Percentiles rank a stretch among this genome's conserved stretches.
Evolutionary conservation across 1,140 invertebrate genomes (phyloP).

Genomic region (Drosophila arawakana): DNA sequence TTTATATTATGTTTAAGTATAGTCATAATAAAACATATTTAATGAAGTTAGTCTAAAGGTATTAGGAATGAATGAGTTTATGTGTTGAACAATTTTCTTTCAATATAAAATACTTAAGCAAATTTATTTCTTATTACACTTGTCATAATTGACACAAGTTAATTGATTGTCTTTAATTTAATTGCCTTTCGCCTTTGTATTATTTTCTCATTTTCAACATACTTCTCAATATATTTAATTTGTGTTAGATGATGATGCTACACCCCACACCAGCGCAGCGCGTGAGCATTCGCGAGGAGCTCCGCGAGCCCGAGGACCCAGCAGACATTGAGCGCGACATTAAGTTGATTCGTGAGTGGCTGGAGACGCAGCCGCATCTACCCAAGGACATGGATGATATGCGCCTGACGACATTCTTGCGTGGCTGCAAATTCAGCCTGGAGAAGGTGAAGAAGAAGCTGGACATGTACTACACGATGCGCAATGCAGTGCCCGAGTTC

Average conservation of each 20-base stretch:
- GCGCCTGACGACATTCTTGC: conserved; percentile 90
- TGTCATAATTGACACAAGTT: background rate
- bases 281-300: conserved; percentile 89
- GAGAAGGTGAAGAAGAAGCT: conserved; percentile 93
- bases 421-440: conserved; percentile 93
- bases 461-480: conserved; percentile 92
- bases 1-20: no score
- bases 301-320: conserved; percentile 89
- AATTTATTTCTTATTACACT: background rate
- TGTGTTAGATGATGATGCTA: conserved; percentile 88
- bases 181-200: no score
- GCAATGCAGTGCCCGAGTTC: conserved; percentile 92
- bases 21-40: no score
- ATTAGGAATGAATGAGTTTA: no score
- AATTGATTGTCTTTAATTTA: no score
- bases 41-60: no score
- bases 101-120: no score
- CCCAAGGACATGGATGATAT: conserved; percentile 88
- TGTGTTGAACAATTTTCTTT: no score
- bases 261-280: conserved; percentile 91
- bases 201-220: background rate
- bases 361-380: conserved; percentile 90
- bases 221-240: background rate
- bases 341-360: conserved; percentile 88
- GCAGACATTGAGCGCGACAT: conserved; percentile 88